Conservation (phyloP, 2,113 vertebrate genomes). For the Cyanoliseus patagonus region DNA sequence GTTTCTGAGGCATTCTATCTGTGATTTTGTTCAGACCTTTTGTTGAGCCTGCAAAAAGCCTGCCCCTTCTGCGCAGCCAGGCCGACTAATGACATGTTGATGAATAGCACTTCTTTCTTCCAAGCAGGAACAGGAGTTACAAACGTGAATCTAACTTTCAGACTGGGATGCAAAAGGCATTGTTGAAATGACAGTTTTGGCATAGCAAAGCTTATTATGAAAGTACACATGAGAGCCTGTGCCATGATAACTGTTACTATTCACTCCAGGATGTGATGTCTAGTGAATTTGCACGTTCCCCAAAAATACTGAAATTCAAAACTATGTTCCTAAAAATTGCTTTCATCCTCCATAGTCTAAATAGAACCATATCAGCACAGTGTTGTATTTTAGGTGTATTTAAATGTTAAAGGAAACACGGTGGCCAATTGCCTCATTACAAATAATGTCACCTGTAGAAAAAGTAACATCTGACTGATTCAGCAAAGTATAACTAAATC, state of each 20-base stretch:
- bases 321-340: neutral
- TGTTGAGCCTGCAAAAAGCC: neutral
- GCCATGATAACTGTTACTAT: neutral
- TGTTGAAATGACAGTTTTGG: neutral
- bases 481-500: neutral
- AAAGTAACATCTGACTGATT: neutral
- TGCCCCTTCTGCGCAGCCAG: neutral
- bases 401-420: neutral
- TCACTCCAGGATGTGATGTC: neutral
- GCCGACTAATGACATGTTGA: neutral
- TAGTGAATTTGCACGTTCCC: neutral
- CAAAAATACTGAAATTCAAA: neutral
- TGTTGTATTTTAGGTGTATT: neutral
- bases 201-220: neutral
- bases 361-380: neutral
- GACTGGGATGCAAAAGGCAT: neutral
- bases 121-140: neutral
- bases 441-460: constrained; percentile 8
- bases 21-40: neutral
- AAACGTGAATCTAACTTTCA: neutral
- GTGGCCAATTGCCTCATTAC: neutral
- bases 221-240: neutral
- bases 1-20: neutral
- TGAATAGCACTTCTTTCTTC: neutral
- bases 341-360: neutral